Evolutionary conservation across 2,888 invertebrate species (phyloP).

Genomic region (Coelinius sp.): DNA sequence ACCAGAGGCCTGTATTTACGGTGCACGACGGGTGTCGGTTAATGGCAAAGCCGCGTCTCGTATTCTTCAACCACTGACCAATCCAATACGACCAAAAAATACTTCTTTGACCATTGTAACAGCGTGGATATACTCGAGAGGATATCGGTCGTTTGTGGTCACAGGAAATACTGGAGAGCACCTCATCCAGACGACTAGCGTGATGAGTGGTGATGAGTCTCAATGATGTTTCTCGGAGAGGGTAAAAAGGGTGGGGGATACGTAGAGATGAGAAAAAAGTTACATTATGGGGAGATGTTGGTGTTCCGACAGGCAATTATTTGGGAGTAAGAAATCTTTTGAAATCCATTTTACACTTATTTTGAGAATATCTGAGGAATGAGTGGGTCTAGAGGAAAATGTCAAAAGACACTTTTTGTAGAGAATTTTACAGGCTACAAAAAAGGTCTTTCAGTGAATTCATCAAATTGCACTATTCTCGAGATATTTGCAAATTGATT

Average conservation of each 20-base stretch:
- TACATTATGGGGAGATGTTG: not conserved
- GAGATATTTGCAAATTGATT: too few relatives aligned
- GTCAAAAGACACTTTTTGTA: too few relatives aligned
- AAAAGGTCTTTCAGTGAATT: too few relatives aligned
- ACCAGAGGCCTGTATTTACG: constrained; percentile 50
- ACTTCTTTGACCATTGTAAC: not conserved
- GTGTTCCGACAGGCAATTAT: constrained; percentile 4
- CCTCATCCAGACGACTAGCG: constrained; percentile 12
- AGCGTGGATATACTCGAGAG: not conserved
- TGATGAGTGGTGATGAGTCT: not conserved
- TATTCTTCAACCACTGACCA: constrained; percentile 36
- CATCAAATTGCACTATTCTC: too few relatives aligned
- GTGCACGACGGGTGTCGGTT: constrained; percentile 59
- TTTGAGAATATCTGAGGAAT: too few relatives aligned
- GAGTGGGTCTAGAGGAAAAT: too few relatives aligned
- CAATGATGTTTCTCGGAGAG: not conserved
- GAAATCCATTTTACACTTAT: too few relatives aligned
- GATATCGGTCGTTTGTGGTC: constrained; percentile 21
- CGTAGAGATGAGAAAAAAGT: not conserved
- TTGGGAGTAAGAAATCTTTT: too few relatives aligned
- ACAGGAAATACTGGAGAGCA: constrained; percentile 10
- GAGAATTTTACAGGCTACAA: too few relatives aligned
- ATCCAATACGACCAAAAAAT: constrained; percentile 33
- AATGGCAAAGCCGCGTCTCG: constrained; percentile 58
- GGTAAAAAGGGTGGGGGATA: not conserved